A percentile compares a stretch with the other conserved stretches of the same genome.
These are phyloP conservation scores for Drosophila repleta DNA, from an alignment of 1,140 invertebrate genomes.

Conservation along the genomic window DNA sequence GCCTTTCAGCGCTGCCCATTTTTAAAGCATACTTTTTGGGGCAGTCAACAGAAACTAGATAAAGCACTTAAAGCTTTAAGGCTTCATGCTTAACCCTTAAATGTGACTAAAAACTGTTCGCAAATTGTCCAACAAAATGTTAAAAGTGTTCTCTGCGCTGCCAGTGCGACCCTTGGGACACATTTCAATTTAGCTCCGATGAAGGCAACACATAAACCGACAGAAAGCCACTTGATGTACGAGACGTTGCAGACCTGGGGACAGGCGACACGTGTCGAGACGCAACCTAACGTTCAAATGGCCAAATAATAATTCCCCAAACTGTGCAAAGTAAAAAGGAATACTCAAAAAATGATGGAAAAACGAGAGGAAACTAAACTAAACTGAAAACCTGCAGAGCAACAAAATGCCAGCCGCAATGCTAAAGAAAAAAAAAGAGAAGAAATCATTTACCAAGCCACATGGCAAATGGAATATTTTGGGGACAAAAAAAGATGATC, in stretches of 20 bases:
- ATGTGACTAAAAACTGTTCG: conserved; percentile 34
- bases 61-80: neutral
- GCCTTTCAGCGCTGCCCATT: neutral
- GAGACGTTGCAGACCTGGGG: conserved; percentile 16
- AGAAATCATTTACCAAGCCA: conserved; percentile 51
- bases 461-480: conserved; percentile 22
- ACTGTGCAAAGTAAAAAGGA: conserved; percentile 10
- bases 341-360: neutral
- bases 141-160: neutral
- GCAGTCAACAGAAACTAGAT: neutral
- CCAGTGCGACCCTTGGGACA: conserved; percentile 53
- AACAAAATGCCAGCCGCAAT: conserved; percentile 53
- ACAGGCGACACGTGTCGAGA: conserved; percentile 54
- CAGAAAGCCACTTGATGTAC: conserved; percentile 63
- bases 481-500: conserved; percentile 7
- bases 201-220: conserved; percentile 63
- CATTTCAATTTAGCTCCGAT: conserved; percentile 72
- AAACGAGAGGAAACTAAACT: conserved; percentile 24
- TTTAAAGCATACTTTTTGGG: conserved; percentile 25
- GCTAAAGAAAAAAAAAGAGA: conserved; percentile 45
- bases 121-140: conserved; percentile 27
- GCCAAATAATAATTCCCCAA: conserved; percentile 70
- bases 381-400: conserved; percentile 34
- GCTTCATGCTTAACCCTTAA: conserved; percentile 12
- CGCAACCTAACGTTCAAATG: conserved; percentile 53